Percentiles rank a stretch among this genome's conserved stretches.
These are phyloP conservation scores for Papilio glaucus DNA, from an alignment of 1,140 invertebrate species.

Conservation along the genomic window DNA sequence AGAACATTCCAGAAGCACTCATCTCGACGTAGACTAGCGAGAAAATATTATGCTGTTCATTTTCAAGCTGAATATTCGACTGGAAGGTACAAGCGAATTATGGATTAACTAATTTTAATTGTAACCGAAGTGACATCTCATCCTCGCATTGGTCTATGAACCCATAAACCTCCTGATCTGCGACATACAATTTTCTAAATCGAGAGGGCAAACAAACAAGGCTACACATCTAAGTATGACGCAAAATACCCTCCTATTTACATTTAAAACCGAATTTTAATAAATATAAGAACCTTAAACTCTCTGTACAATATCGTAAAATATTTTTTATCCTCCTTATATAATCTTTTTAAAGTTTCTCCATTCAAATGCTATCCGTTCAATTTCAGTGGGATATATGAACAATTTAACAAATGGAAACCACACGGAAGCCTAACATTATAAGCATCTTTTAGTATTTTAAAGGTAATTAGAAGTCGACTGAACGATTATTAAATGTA, in stretches of 20 bases:
- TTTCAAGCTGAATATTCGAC: neutral
- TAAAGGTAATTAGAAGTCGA: neutral
- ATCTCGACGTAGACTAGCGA: neutral
- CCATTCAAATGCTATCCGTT: neutral
- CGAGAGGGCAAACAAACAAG: constrained; percentile 28
- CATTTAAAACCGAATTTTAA: constrained; percentile 65
- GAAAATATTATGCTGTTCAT: neutral
- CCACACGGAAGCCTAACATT: constrained; percentile 1
- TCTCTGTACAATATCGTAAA: constrained; percentile 73
- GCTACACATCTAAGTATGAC: constrained; percentile 57
- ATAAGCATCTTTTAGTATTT: neutral
- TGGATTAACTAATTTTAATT: neutral
- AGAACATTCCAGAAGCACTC: neutral
- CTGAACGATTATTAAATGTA: neutral
- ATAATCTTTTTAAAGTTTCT: neutral
- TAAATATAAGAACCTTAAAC: constrained; percentile 75
- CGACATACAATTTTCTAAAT: neutral
- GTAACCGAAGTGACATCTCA: neutral
- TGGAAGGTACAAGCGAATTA: neutral
- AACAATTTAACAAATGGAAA: neutral
- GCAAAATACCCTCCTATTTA: constrained; percentile 62
- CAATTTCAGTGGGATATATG: neutral
- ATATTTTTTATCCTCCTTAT: constrained; percentile 41
- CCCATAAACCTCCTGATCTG: neutral
- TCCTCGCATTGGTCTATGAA: neutral